phyloP scores from a whole-genome alignment of 2,113 vertebrate genomes.

The Gobius niger region DNA sequence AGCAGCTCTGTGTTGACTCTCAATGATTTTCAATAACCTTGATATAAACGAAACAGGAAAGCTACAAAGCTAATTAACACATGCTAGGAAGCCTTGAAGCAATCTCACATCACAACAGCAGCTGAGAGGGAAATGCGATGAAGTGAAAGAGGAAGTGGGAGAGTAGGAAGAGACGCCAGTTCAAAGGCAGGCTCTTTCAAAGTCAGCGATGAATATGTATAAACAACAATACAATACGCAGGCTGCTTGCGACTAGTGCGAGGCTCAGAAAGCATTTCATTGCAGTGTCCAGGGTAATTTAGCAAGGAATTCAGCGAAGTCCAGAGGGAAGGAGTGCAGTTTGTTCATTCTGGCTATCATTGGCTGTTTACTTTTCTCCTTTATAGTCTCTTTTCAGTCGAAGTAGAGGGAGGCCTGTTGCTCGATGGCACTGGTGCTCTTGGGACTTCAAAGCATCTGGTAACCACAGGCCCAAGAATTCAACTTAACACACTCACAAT shows the following conservation, averaged over 20 bases:
- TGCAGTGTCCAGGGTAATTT: neutral
- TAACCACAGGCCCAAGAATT: conserved; percentile 78
- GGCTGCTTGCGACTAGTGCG: neutral
- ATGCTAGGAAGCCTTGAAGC: conserved; percentile 41
- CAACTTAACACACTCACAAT: conserved; percentile 23
- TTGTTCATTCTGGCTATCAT: conserved; percentile 66
- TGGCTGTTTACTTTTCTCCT: conserved; percentile 75
- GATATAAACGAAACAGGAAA: conserved; percentile 25
- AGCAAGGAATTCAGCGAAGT: conserved; percentile 21
- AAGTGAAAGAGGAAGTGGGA: neutral
- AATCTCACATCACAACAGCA: conserved; percentile 44
- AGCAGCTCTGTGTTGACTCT: conserved; percentile 44
- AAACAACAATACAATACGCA: neutral
- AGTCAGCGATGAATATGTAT: conserved; percentile 30
- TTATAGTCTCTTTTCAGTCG: conserved; percentile 64
- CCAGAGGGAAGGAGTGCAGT: conserved; percentile 52
- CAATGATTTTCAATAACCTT: conserved; percentile 45
- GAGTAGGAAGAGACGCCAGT: conserved; percentile 26
- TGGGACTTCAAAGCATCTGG: conserved; percentile 76
- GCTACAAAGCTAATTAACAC: conserved; percentile 56
- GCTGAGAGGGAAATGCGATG: conserved; percentile 29
- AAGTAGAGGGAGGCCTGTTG: conserved; percentile 51
- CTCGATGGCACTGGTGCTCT: conserved; percentile 54
- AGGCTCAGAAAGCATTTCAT: neutral
- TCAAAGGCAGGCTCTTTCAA: conserved; percentile 38